Evolutionary conservation across 2,888 invertebrate genomes (phyloP).

Genomic region (Hydraecia micacea): DNA sequence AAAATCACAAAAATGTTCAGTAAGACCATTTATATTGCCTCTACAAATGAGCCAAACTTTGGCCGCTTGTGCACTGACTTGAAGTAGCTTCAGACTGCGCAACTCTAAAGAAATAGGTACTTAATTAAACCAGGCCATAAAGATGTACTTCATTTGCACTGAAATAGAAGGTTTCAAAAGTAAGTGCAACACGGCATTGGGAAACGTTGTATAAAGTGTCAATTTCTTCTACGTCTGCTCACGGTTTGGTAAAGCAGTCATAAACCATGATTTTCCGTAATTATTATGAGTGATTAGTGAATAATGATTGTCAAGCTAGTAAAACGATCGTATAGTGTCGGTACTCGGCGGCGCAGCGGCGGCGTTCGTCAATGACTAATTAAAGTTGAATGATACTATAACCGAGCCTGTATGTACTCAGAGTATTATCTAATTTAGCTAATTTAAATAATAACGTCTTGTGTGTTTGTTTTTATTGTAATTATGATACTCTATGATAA

Average conservation of each 20-base stretch:
- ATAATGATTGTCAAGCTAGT: not conserved
- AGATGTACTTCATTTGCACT: not conserved
- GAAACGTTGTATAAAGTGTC: not conserved
- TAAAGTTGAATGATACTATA: constrained; percentile 16
- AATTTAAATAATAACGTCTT: constrained; percentile 25
- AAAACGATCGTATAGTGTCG: too few relatives aligned
- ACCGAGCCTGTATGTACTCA: not conserved
- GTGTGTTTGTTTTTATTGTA: constrained; percentile 22
- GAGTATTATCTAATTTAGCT: constrained; percentile 11
- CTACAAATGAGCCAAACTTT: not conserved
- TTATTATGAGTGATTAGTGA: not conserved
- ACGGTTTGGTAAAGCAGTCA: not conserved
- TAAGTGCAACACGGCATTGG: too few relatives aligned
- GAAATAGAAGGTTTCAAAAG: not conserved
- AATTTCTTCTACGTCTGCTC: not conserved
- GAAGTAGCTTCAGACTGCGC: not conserved
- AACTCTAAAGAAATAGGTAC: not conserved
- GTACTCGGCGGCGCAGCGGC: not conserved
- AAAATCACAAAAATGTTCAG: not conserved
- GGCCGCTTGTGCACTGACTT: not conserved
- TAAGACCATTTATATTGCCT: not conserved
- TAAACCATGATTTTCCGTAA: not conserved
- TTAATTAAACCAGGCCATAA: not conserved
- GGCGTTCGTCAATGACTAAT: not conserved
- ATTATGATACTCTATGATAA: not conserved